Conservation (phyloP, 2,797 vertebrate genomes). For the Lateolabrax maculatus region DNA sequence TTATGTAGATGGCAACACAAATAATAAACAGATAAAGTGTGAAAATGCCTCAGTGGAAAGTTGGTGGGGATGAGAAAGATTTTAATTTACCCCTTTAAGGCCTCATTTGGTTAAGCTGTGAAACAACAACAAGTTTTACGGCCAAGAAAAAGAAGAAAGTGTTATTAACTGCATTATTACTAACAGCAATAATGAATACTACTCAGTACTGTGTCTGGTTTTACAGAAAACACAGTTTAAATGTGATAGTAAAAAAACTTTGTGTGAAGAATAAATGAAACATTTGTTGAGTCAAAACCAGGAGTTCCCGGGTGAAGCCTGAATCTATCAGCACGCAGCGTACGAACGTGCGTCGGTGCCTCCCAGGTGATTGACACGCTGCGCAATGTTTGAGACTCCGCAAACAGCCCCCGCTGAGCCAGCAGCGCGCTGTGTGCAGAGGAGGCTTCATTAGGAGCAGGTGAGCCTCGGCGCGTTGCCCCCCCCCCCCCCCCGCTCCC, state of each 20-base stretch:
- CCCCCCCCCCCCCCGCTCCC: not conserved
- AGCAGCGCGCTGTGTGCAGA: conserved; percentile 22
- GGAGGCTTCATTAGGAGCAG: conserved; percentile 59
- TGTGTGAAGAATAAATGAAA: not conserved
- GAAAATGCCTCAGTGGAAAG: conserved; percentile 20
- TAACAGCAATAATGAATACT: not conserved
- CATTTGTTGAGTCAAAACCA: not conserved
- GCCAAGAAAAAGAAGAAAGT: not conserved
- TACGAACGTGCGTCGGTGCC: not conserved
- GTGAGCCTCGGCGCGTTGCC: conserved; percentile 31
- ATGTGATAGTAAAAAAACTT: not conserved
- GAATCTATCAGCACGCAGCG: not conserved
- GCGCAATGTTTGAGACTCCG: conserved; percentile 18
- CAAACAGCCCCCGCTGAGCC: conserved; percentile 32
- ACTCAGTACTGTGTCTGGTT: not conserved
- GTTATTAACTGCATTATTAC: not conserved
- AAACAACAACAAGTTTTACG: too few species aligned
- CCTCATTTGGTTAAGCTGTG: not conserved
- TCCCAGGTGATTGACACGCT: conserved; percentile 18
- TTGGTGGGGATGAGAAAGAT: too few species aligned
- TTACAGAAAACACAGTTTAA: not conserved
- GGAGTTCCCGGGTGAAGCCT: not conserved
- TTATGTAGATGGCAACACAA: conserved; percentile 51
- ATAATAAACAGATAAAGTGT: conserved; percentile 42
- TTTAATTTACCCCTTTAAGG: not conserved